Evolutionary conservation across 2,888 invertebrate species (phyloP).

Genomic region (Ganaspis brasiliensis): DNA sequence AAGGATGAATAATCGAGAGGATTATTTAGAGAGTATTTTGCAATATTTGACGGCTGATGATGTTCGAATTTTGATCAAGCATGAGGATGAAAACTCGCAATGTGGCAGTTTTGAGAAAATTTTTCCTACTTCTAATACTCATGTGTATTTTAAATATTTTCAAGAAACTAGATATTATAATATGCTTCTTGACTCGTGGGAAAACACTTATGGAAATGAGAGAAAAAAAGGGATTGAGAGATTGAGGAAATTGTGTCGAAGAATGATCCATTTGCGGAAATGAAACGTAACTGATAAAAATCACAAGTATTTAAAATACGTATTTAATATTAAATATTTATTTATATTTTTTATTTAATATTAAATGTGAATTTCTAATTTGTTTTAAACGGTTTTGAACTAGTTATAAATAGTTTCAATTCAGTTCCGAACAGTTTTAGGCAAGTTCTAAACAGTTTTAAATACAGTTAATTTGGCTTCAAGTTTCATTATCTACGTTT

Average conservation of each 20-base stretch:
- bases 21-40: conserved; percentile 88
- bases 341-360: no score
- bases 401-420: no score
- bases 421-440: no score
- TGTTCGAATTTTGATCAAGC: conserved; percentile 90
- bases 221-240: conserved; percentile 80
- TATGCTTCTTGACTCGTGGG: conserved; percentile 96
- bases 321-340: no score
- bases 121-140: conserved; percentile 89
- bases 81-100: conserved; percentile 94
- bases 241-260: conserved; percentile 74
- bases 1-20: conserved; percentile 68
- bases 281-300: no score
- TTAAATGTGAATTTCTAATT: no score
- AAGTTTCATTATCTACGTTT: no score
- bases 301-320: no score
- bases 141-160: conserved; percentile 91
- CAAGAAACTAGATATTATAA: conserved; percentile 95
- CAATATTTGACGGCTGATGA: conserved; percentile 94
- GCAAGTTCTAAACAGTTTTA: no score
- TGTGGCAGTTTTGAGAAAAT: conserved; percentile 87
- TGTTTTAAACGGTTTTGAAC: no score
- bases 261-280: background rate
- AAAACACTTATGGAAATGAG: conserved; percentile 86
- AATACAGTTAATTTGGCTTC: no score